A percentile compares a stretch with the other conserved stretches of the same genome.
Conservation (phyloP, 2,888 invertebrate genomes). For the Blastobasis adustella region DNA sequence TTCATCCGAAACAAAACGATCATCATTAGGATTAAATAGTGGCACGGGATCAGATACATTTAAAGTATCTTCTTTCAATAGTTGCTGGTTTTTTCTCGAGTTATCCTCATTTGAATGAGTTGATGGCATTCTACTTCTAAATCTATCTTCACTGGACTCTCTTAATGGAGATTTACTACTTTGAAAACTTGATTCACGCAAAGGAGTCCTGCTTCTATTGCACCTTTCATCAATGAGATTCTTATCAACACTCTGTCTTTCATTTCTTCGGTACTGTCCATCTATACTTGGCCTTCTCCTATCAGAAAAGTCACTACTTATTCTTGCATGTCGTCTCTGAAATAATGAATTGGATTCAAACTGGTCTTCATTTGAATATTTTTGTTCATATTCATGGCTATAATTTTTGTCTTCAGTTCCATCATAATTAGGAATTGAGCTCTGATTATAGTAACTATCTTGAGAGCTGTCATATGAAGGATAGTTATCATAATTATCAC, state of each 20-base stretch:
- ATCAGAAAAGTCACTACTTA: conserved; percentile 20
- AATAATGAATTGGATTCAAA: conserved; percentile 26
- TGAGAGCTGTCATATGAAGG: conserved; percentile 6
- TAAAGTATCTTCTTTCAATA: background rate
- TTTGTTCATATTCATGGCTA: conserved; percentile 14
- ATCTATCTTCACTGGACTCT: too few relatives aligned
- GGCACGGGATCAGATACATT: conserved; percentile 16
- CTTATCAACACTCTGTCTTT: conserved; percentile 28
- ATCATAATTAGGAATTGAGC: conserved; percentile 6
- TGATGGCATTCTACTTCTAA: too few relatives aligned
- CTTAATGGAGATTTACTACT: too few relatives aligned
- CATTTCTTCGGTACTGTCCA: conserved; percentile 10
- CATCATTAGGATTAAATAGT: conserved; percentile 43
- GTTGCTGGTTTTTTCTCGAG: too few relatives aligned
- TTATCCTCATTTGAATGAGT: too few relatives aligned
- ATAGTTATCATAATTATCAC: conserved; percentile 21
- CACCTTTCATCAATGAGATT: conserved; percentile 18
- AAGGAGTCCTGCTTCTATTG: conserved; percentile 1
- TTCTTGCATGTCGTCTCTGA: conserved; percentile 32
- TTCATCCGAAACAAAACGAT: conserved; percentile 44
- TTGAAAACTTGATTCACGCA: conserved; percentile 2
- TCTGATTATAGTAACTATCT: conserved; percentile 22
- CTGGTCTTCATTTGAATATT: conserved; percentile 8
- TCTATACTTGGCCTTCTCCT: conserved; percentile 22
- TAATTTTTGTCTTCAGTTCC: conserved; percentile 10